Conservation (phyloP, 2,888 invertebrate genomes). For the Dendrolimus pini region DNA sequence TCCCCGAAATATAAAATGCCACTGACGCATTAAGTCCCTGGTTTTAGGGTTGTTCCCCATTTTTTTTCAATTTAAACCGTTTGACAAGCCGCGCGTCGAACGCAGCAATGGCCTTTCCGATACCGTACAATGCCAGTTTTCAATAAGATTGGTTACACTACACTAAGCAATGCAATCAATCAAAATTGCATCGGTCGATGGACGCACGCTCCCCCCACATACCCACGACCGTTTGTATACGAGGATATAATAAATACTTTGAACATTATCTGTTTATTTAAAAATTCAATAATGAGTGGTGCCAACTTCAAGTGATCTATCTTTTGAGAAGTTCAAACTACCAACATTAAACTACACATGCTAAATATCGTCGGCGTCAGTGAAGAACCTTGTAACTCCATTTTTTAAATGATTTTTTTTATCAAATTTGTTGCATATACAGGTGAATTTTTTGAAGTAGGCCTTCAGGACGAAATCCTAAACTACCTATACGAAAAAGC, state of each 20-base stretch:
- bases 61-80: constrained; percentile 74
- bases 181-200: constrained; percentile 72
- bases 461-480: no score
- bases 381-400: no score
- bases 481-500: no score
- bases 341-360: no score
- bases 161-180: constrained; percentile 76
- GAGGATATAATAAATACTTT: constrained; percentile 15
- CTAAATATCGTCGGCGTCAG: no score
- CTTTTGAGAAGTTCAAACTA: not conserved
- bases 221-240: constrained; percentile 32
- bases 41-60: constrained; percentile 66
- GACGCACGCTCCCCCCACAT: constrained; percentile 46
- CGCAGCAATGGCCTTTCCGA: constrained; percentile 65
- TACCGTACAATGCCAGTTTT: constrained; percentile 66
- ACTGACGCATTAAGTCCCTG: constrained; percentile 44
- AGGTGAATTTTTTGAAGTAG: no score
- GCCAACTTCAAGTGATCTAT: constrained; percentile 1
- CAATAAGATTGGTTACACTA: constrained; percentile 76
- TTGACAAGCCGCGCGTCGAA: constrained; percentile 68
- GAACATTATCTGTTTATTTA: constrained; percentile 18
- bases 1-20: constrained; percentile 67
- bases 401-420: no score
- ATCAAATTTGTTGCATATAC: no score
- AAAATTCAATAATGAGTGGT: constrained; percentile 4